Evolutionary conservation across 2,113 vertebrate species (phyloP).

Genomic region (Riparia riparia): DNA sequence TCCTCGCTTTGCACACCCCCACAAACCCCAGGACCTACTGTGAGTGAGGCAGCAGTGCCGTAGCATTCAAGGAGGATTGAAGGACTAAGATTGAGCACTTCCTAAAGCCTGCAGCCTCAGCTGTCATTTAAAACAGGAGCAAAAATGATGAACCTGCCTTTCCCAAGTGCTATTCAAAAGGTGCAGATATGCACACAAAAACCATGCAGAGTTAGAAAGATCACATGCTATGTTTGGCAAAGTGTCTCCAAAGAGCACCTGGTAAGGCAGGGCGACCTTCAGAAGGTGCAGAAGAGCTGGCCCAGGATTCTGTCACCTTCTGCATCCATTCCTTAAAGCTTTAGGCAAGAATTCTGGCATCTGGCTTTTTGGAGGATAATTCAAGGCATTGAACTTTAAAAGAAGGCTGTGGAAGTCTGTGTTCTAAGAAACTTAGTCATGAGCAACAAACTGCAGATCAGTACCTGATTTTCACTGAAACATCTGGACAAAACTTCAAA

Average conservation of each 20-base stretch:
- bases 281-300: background rate
- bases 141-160: background rate
- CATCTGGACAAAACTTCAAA: background rate
- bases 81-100: conserved; percentile 8
- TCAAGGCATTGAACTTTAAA: background rate
- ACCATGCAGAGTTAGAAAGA: background rate
- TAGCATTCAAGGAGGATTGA: conserved; percentile 53
- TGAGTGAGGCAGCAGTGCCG: conserved; percentile 20
- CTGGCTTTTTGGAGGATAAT: background rate
- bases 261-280: background rate
- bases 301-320: background rate
- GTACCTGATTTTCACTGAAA: background rate
- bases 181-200: background rate
- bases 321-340: background rate
- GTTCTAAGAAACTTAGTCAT: background rate
- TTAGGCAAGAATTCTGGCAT: background rate
- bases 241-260: background rate
- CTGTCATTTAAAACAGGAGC: background rate
- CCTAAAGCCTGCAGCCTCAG: background rate
- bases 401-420: background rate
- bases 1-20: background rate
- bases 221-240: background rate
- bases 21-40: background rate
- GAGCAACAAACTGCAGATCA: background rate
- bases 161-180: background rate